Evolutionary conservation across 2,797 vertebrate species (phyloP), one percentile per base, ranked within the genome.

Genomic region (Hoplostethus mediterraneus): DNA sequence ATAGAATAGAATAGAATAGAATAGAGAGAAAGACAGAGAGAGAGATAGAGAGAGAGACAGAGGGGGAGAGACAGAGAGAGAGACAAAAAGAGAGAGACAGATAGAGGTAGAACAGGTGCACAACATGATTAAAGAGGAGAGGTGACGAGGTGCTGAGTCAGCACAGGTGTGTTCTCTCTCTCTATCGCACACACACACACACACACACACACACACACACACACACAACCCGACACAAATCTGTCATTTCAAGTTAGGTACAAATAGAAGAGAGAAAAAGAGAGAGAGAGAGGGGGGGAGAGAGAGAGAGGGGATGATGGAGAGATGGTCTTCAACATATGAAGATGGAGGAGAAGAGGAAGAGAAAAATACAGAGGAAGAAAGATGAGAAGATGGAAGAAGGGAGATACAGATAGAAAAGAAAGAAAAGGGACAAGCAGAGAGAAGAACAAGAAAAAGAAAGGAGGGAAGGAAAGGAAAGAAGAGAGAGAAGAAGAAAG

Each of bases 211-310:
- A 51, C 48, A 28, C 47, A 33, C 30, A 45, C 45, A 59, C 56
- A 60, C 65, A 70, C 75, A 42, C 42, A 64, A 56, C 61, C 49
- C 1, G 77, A 71, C 89, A 85, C 84, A 81, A 81, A 88, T 83
- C 75, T 88, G 82, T 86, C 86, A 82, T 76, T 69, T 86, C 77
- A 70, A 65, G 79, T 88, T 84, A 75, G 68, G 73, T 11, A 69
- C 64, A 81, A 73, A 80, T 76, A 28, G 30, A 67, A 16, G 59
- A 57, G 53, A 75, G 49, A 63, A 60, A 62, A 64, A 55, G 2
- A 55, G 53, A 30, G 28, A 55, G 25, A 31, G 53, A 55, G 30
- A 55, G 9, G 16, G 8, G 7, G 28, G 14, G 10, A 9, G n/a
- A n/a, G 16, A 55, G 53, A 55, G 4, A 55, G 28, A 33, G 12